A percentile compares a stretch with the other conserved stretches of the same genome.
Conservation (phyloP, 1,140 invertebrate species). For the Drosophila nikananu region DNA sequence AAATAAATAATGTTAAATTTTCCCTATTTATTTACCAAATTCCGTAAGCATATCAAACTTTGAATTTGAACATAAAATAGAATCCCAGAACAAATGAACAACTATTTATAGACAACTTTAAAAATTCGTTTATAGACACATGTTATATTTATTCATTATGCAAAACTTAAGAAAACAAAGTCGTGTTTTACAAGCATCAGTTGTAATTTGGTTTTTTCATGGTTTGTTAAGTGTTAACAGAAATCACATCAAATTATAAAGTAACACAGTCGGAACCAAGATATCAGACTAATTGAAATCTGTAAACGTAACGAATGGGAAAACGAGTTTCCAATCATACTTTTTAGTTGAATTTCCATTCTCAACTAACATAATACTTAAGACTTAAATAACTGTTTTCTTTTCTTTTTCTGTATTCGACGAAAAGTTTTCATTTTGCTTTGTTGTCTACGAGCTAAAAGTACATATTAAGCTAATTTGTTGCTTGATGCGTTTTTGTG, state of each 20-base stretch:
- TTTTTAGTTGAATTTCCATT: conserved; percentile 4
- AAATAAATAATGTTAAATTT: background rate
- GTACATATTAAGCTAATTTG: conserved; percentile 54
- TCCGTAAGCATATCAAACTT: too few relatives aligned
- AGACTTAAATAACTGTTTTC: conserved; percentile 36
- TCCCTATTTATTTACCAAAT: background rate
- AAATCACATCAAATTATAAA: conserved; percentile 76
- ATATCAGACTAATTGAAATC: conserved; percentile 57
- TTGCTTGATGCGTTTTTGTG: conserved; percentile 31
- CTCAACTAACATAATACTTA: conserved; percentile 46
- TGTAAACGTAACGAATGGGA: conserved; percentile 50
- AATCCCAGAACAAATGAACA: too few relatives aligned
- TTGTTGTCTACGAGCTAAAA: conserved; percentile 50
- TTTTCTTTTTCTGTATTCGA: conserved; percentile 16
- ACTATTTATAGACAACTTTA: background rate
- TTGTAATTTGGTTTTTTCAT: conserved; percentile 45
- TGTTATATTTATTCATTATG: conserved; percentile 56
- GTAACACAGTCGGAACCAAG: conserved; percentile 62
- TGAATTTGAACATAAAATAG: too few relatives aligned
- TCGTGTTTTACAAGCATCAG: conserved; percentile 39
- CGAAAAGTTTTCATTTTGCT: conserved; percentile 31
- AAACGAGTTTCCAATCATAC: conserved; percentile 28
- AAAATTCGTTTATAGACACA: conserved; percentile 45
- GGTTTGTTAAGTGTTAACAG: conserved; percentile 48
- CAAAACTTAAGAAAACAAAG: conserved; percentile 31